These are phyloP conservation scores for Pandemis corylana DNA, from an alignment of 2,888 invertebrate species.

Conservation along the genomic window DNA sequence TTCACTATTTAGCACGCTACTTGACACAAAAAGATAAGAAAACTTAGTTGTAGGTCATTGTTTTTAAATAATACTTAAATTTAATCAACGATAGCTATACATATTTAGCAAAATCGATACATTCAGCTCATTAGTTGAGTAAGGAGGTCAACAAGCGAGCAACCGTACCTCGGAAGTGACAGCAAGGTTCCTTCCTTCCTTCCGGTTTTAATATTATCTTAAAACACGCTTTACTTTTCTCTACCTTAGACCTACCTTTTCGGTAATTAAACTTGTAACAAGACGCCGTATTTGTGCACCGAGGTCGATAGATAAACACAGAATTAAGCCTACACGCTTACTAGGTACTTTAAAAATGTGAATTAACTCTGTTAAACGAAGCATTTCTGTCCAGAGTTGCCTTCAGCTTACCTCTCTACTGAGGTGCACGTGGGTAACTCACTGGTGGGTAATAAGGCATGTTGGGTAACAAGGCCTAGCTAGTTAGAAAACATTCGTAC, in stretches of 20 bases:
- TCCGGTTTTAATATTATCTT: conserved; percentile 63
- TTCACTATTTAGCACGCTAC: neutral
- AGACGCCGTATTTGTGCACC: conserved; percentile 21
- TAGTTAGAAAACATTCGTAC: no score
- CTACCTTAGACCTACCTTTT: conserved; percentile 26
- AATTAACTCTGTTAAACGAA: neutral
- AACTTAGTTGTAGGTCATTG: conserved; percentile 18
- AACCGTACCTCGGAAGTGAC: conserved; percentile 66
- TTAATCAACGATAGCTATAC: neutral
- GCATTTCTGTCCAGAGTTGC: no score
- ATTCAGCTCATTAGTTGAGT: conserved; percentile 33
- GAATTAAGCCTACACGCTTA: neutral
- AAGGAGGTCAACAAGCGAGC: conserved; percentile 61
- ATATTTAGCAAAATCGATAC: conserved; percentile 38
- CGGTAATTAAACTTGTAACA: conserved; percentile 25
- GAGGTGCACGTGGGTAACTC: no score
- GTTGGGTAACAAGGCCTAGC: no score
- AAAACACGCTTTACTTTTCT: conserved; percentile 38
- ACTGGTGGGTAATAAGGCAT: no score
- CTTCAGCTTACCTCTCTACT: no score
- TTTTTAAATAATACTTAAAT: conserved; percentile 22
- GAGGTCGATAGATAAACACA: conserved; percentile 31
- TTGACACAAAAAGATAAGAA: conserved; percentile 14
- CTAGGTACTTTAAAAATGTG: neutral
- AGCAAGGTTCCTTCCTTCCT: conserved; percentile 75